Evolutionary conservation across 1,140 invertebrate genomes (phyloP).

Genomic region (Neotoxoptera formosana): DNA sequence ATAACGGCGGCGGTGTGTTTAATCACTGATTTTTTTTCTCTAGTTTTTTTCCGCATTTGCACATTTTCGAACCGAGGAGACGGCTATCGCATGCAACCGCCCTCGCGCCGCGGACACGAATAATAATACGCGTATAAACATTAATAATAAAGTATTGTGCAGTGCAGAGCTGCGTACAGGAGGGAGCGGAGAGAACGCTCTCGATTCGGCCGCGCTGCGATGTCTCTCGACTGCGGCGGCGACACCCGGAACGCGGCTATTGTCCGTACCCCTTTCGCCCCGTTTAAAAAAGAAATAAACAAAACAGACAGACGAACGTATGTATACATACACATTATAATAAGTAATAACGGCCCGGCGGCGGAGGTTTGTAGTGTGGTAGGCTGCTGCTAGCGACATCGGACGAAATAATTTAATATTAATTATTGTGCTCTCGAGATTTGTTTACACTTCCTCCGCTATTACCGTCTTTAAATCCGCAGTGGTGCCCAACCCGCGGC

Average conservation of each 20-base stretch:
- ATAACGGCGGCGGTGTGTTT: background rate
- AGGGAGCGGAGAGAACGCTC: background rate
- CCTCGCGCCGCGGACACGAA: no score
- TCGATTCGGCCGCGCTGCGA: background rate
- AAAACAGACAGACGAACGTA: background rate
- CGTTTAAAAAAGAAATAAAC: background rate
- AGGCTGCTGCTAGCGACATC: background rate
- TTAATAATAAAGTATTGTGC: background rate
- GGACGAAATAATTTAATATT: background rate
- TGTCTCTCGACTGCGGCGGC: background rate
- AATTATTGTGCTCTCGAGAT: background rate
- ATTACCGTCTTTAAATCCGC: background rate
- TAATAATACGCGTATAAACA: background rate
- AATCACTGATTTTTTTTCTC: background rate
- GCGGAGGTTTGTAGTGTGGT: background rate
- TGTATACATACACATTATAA: background rate
- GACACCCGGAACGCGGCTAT: background rate
- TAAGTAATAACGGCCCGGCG: background rate
- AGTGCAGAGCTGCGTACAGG: background rate
- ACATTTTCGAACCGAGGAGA: background rate
- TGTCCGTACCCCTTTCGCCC: background rate
- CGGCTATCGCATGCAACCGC: background rate
- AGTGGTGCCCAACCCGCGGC: background rate
- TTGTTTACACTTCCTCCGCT: background rate
- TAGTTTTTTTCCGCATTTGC: background rate